Conservation (phyloP, 2,797 vertebrate genomes). For the Malacoctenus gilli region DNA sequence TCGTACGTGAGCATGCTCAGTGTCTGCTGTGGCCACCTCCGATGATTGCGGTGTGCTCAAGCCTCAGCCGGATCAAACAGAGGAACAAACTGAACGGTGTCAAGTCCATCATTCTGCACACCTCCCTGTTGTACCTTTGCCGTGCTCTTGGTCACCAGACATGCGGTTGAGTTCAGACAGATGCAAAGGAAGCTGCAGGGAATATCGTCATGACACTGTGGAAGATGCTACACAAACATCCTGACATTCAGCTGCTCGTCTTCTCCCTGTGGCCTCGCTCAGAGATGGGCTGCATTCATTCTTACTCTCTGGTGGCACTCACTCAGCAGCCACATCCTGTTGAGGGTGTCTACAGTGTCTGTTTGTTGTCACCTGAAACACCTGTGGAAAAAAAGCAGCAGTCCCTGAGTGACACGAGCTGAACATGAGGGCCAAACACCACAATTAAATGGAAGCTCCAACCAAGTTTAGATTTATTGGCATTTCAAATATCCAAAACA, state of each 20-base stretch:
- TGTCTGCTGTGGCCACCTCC: slow-evolving; percentile 3
- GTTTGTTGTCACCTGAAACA: slow-evolving; percentile 75
- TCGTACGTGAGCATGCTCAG: slow-evolving; percentile 40
- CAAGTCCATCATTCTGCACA: background rate
- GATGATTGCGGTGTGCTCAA: background rate
- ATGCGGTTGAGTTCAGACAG: slow-evolving; percentile 10
- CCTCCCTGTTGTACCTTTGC: slow-evolving; percentile 17
- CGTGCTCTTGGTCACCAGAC: slow-evolving; percentile 23
- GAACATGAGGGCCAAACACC: slow-evolving; percentile 46
- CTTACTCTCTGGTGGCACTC: slow-evolving; percentile 58
- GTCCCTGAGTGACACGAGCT: slow-evolving; percentile 41
- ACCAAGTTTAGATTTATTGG: no score
- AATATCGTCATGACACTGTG: slow-evolving; percentile 66
- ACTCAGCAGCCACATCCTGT: slow-evolving; percentile 77
- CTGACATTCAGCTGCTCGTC: slow-evolving; percentile 47
- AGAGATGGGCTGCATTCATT: slow-evolving; percentile 54
- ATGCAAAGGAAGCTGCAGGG: slow-evolving; percentile 48
- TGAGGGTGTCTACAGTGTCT: slow-evolving; percentile 68
- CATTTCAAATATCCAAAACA: no score
- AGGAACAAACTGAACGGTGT: background rate
- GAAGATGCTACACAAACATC: slow-evolving; percentile 69
- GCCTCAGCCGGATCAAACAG: slow-evolving; percentile 1
- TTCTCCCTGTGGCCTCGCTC: slow-evolving; percentile 64
- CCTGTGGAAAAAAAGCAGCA: slow-evolving; percentile 41
- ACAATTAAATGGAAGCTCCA: slow-evolving; percentile 7